Base-by-base conservation (phyloP, 2,888 invertebrate species). In the Drosophila kuntzei region DNA sequence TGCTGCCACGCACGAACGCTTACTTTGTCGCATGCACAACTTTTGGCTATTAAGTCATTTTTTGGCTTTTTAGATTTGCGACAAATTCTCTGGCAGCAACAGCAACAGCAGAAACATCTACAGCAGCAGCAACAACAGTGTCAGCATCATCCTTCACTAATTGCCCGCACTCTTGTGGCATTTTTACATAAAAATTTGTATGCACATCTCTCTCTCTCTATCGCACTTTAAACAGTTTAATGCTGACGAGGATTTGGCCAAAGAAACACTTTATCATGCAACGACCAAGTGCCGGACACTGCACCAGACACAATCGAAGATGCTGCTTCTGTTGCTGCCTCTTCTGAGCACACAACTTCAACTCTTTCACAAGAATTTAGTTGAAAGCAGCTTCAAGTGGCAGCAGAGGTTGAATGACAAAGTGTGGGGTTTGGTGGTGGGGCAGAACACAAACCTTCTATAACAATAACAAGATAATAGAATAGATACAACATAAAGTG, bases 1-100 rank as follows among this genome's bases (percentile, higher is more conserved):
- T 70, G 80, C 76, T 80, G 87, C 89, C 85, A 84, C 83, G 83
- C 83, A 84, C 83, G 83, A 84, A 84, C 87, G 83, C 89, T 87
- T 87, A 87, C 89, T 85, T 89, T 85, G 88, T 89, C 88, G 89
- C 84, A 85, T 87, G 89, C 84, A 69, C 83, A 84, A 84, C 87
- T 89, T 85, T 77, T 81, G 82, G 83, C 83, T 89, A 89, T 85
- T 85, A 89, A 85, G 89, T 89, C 89, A 85, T 87, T 87, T 89
- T 89, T 85, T 84, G 89, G 89, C 89, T 87, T 84, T 84, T 89
- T 84, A 87, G 75, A 89, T 89, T 85, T 89, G 76, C 89, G 85
- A 85, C 89, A 85, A 84, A 84, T 87, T 87, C 76, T 69, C 39
- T 65, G 64, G 67, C 68, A 53, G 50, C 61, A 60, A 7, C 53